Evolutionary conservation across 2,113 vertebrate species (phyloP).

Genomic region (Trochalopteron elliotii): DNA sequence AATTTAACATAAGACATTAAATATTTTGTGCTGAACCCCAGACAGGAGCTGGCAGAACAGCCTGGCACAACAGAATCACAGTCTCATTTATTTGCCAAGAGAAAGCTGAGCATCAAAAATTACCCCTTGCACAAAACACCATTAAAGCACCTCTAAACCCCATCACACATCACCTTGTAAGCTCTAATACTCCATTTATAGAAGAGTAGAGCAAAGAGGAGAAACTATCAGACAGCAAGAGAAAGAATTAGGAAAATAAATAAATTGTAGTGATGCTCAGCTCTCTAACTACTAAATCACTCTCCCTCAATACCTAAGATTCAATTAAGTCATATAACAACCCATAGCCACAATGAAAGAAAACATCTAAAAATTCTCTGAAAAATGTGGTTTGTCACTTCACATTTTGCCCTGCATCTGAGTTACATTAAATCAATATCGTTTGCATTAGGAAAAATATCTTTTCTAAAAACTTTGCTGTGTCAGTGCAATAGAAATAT

Average conservation of each 20-base stretch:
- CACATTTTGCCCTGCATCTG: not conserved
- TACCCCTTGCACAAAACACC: not conserved
- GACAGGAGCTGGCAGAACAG: not conserved
- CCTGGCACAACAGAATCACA: not conserved
- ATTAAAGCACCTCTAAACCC: not conserved
- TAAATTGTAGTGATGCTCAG: not conserved
- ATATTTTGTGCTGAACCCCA: not conserved
- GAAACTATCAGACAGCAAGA: not conserved
- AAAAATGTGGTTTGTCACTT: not conserved
- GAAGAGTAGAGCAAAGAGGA: not conserved
- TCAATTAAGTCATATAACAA: not conserved
- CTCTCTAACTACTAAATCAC: not conserved
- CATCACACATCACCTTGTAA: not conserved
- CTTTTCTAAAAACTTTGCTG: not conserved
- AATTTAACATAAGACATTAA: fast-evolving
- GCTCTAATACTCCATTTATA: not conserved
- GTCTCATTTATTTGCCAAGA: not conserved
- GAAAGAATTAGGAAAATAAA: not conserved
- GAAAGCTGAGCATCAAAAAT: not conserved
- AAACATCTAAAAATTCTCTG: not conserved
- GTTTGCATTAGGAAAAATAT: not conserved
- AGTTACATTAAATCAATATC: not conserved
- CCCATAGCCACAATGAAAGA: not conserved
- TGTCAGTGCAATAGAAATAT: not conserved
- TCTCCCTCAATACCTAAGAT: not conserved